Evolutionary conservation across 2,113 vertebrate species (phyloP).

Genomic region (Dicerorhinus sumatrensis): DNA sequence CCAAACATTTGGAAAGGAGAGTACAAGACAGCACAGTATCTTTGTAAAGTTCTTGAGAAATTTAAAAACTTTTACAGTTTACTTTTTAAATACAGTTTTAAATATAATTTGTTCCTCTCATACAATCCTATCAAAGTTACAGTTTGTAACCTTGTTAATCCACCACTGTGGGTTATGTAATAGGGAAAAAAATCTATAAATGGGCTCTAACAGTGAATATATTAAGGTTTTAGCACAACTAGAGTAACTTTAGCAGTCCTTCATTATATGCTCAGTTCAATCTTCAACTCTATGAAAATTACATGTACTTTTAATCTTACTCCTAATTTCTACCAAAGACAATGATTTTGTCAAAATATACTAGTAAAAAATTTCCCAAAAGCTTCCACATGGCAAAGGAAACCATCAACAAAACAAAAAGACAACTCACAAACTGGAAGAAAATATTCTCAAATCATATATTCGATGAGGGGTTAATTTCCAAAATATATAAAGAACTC

Average conservation of each 20-base stretch:
- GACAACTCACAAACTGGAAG: no score
- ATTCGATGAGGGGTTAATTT: no score
- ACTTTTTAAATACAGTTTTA: not conserved
- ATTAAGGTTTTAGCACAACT: not conserved
- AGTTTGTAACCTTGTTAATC: not conserved
- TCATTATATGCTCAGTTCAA: not conserved
- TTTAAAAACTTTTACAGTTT: not conserved
- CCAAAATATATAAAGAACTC: no score
- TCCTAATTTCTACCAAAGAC: constrained; percentile 30
- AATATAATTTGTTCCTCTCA: not conserved
- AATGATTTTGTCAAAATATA: not conserved
- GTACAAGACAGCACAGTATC: not conserved
- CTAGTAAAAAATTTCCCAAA: not conserved
- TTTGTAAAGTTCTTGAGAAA: not conserved
- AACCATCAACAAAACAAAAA: no score
- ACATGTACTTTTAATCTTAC: not conserved
- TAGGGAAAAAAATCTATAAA: not conserved
- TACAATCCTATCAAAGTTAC: not conserved
- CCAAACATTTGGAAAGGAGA: not conserved
- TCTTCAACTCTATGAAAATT: not conserved
- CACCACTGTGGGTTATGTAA: not conserved
- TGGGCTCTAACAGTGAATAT: not conserved
- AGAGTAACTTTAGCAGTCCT: not conserved
- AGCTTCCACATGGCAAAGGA: no score
- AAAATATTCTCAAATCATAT: no score